Evolutionary conservation across 2,797 vertebrate genomes (phyloP).

Genomic region (Simalia tracyae): DNA sequence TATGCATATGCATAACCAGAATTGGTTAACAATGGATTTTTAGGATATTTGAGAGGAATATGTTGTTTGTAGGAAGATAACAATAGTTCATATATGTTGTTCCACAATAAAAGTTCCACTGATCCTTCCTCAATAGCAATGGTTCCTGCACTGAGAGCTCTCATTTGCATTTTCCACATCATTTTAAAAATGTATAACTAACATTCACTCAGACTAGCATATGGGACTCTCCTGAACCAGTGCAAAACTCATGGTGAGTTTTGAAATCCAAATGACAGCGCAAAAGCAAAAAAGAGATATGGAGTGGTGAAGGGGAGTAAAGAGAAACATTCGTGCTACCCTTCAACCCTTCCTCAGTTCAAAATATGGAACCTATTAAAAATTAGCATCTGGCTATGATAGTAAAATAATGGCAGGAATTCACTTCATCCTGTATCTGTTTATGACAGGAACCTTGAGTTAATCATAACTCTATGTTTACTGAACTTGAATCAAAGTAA

Average conservation of each 20-base stretch:
- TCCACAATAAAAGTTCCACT: not conserved
- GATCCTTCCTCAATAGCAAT: not conserved
- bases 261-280: not conserved
- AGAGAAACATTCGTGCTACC: not conserved
- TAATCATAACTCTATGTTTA: not conserved
- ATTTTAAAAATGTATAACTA: not conserved
- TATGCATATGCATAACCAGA: not conserved
- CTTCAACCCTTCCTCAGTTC: not conserved
- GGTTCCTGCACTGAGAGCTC: not conserved
- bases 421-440: not conserved
- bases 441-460: not conserved
- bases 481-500: not conserved
- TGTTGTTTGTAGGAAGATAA: not conserved
- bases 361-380: not conserved
- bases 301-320: not conserved
- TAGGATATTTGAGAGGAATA: not conserved
- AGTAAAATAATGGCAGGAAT: not conserved
- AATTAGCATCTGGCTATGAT: not conserved
- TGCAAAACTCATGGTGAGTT: not conserved
- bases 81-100: not conserved
- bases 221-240: not conserved
- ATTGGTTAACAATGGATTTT: not conserved
- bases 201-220: not conserved
- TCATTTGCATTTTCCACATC: not conserved
- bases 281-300: not conserved